Evolutionary conservation across 1,140 invertebrate species (phyloP).

Genomic region (Phocides pigmalion): DNA sequence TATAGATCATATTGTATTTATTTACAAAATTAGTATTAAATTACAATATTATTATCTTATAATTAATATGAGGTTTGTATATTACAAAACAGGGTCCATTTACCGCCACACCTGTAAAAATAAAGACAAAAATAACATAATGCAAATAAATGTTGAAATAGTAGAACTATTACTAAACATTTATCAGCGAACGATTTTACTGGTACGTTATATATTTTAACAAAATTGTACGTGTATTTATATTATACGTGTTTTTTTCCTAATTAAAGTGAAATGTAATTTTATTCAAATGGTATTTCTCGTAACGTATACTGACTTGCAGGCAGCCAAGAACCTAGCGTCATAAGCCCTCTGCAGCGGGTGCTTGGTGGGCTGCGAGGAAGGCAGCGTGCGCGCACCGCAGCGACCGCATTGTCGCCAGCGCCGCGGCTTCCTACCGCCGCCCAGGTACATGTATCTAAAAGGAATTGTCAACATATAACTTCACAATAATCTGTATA

Average conservation of each 20-base stretch:
- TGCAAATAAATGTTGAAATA: too few relatives aligned
- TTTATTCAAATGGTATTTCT: too few relatives aligned
- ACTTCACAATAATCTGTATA: too few relatives aligned
- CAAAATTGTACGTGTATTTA: too few relatives aligned
- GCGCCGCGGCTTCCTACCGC: conserved; percentile 45
- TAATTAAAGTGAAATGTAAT: too few relatives aligned
- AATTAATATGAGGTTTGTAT: conserved; percentile 20
- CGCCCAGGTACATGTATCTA: conserved; percentile 72
- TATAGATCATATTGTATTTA: conserved; percentile 6
- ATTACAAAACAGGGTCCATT: conserved; percentile 65
- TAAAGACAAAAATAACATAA: conserved; percentile 21
- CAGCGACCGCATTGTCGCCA: conserved; percentile 67
- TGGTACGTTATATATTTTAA: too few relatives aligned
- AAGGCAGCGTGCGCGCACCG: conserved; percentile 57
- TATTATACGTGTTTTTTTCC: too few relatives aligned
- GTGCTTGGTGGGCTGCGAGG: conserved; percentile 46
- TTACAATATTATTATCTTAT: conserved; percentile 1
- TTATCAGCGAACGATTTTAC: too few relatives aligned
- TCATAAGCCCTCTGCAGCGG: conserved; percentile 60
- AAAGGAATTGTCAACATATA: neutral
- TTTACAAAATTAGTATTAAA: conserved; percentile 22
- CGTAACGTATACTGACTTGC: conserved; percentile 48
- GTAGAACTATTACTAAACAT: too few relatives aligned
- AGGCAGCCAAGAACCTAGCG: conserved; percentile 53
- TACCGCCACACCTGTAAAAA: conserved; percentile 68